Evolutionary conservation across 2,113 vertebrate genomes (phyloP), one percentile per base, ranked within the genome.

Genomic region (Apodemus sylvaticus): DNA sequence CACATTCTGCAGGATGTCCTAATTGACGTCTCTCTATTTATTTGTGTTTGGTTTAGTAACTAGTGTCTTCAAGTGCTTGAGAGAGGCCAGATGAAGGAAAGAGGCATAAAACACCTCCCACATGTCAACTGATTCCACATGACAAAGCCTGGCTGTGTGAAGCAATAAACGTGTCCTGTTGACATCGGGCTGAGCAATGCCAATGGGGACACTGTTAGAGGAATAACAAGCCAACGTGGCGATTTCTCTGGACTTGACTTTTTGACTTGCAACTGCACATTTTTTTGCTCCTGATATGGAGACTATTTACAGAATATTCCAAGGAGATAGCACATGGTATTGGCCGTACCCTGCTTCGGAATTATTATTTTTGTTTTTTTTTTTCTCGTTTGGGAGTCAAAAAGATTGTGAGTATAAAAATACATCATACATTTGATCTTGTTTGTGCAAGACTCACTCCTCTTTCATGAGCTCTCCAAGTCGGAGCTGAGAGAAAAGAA

Each of bases 11-110:
- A 92, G 39, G 83, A 95, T 78, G 77, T 89, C 78, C 96, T 91
- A 92, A 81, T 94, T 86, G 70, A 55, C 24, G 6, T 36, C 39
- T n/a, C 34, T 73, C 88, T 68, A 68, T 88, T 66, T 68, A 89
- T 95, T 73, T 19, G 9, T 53, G 88, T 36, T 76, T 86, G 86
- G 68, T 78, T 96, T 68, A 91, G 86, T 78, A 74, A 91, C 60
- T 58, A 68, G 70, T 78, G 94, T 96, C 90, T 93, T 81, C 85
- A 93, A 93, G 89, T 86, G 73, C 89, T 89, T 90, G 96, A 96
- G 93, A 77, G 89, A 97, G 97, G 96, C 92, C 94, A 97, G 96
- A 96, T 95, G 95, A 97, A 96, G 97, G 62, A 89, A 58, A 81
- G 92, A 91, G 88, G 83, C 68, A 94, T 2, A 78, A 71, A 97